Evolutionary conservation across 1,140 invertebrate genomes (phyloP).

Genomic region (Forficula auricularia): DNA sequence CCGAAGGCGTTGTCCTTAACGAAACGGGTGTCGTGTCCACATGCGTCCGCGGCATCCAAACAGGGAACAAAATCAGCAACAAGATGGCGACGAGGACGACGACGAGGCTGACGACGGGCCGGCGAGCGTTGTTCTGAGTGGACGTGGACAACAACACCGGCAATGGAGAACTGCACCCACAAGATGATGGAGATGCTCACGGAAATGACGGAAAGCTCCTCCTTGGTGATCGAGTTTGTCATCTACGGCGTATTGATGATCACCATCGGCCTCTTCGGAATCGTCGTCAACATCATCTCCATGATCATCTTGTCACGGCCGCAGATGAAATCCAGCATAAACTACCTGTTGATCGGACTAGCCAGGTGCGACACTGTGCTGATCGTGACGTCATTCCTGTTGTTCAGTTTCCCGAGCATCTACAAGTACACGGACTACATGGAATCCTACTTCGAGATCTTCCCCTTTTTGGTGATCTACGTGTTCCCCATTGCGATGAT

Average conservation of each 20-base stretch:
- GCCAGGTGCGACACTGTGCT: conserved; percentile 80
- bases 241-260: conserved; percentile 70
- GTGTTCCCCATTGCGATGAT: conserved; percentile 75
- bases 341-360: conserved; percentile 76
- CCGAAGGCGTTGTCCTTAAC: no score
- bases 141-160: no score
- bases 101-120: no score
- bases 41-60: no score
- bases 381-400: conserved; percentile 66
- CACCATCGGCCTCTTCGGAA: conserved; percentile 61
- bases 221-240: conserved; percentile 55
- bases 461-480: conserved; percentile 60
- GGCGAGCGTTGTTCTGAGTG: no score
- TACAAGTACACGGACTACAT: conserved; percentile 58
- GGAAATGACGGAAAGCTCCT: conserved; percentile 27
- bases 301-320: conserved; percentile 79
- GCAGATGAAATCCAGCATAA: conserved; percentile 87
- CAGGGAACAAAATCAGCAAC: no score
- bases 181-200: conserved; percentile 18
- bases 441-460: conserved; percentile 55
- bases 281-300: conserved; percentile 75
- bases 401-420: conserved; percentile 71
- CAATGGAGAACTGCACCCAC: no score
- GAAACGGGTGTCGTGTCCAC: no score
- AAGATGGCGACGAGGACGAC: no score